Conservation (phyloP, 1,140 invertebrate genomes). For the Sarcophaga bullata region DNA sequence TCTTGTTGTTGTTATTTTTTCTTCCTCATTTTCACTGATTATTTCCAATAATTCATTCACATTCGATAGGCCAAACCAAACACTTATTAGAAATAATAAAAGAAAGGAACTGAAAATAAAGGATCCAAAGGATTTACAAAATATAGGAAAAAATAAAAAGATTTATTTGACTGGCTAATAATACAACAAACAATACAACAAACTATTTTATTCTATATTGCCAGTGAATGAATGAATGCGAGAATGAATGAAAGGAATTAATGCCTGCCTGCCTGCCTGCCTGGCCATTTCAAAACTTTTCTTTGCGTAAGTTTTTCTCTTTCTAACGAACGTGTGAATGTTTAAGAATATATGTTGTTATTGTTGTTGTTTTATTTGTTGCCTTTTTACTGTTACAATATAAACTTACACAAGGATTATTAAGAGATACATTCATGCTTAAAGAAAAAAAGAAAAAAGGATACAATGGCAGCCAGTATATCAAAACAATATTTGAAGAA, state of each 20-base stretch:
- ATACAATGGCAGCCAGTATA: background rate
- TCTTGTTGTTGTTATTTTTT: too few relatives aligned
- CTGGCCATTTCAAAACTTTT: too few relatives aligned
- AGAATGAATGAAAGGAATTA: too few relatives aligned
- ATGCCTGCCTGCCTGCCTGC: too few relatives aligned
- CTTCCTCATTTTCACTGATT: background rate
- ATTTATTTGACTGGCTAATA: constrained; percentile 37
- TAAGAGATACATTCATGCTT: background rate
- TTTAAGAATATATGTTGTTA: too few relatives aligned
- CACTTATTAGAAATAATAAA: constrained; percentile 16
- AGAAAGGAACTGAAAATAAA: background rate
- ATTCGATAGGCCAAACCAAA: background rate
- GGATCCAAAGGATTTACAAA: background rate
- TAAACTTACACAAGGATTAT: background rate
- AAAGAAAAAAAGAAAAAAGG: too few relatives aligned
- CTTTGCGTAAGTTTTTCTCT: too few relatives aligned
- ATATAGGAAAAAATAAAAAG: constrained; percentile 3
- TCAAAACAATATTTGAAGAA: background rate
- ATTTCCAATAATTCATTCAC: constrained; percentile 35
- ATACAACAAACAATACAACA: background rate
- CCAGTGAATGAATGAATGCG: too few relatives aligned
- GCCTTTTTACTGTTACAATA: too few relatives aligned
- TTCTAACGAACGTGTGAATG: too few relatives aligned
- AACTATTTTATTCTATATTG: background rate
- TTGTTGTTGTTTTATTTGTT: too few relatives aligned